These are phyloP conservation scores for Helicoverpa zea DNA, from an alignment of 1,140 invertebrate genomes.

Conservation along the genomic window DNA sequence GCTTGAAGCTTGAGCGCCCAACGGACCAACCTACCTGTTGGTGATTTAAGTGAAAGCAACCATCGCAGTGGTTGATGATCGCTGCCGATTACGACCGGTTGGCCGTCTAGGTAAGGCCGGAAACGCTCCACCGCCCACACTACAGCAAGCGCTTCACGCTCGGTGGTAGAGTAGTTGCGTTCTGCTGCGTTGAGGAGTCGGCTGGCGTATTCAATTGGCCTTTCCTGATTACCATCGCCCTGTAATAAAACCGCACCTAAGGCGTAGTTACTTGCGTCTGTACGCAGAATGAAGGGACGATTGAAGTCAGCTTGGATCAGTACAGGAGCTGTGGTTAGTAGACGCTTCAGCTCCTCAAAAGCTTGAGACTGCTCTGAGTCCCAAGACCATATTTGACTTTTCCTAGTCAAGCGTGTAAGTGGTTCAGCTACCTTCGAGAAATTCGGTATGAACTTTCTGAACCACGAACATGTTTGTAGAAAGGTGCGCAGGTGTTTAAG, in stretches of 20 bases:
- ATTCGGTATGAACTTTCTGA: conserved; percentile 73
- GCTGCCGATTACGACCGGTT: conserved; percentile 68
- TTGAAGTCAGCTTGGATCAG: too few species aligned
- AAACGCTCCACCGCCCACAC: conserved; percentile 81
- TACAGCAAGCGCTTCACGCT: conserved; percentile 83
- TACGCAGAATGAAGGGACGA: too few species aligned
- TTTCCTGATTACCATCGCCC: too few species aligned
- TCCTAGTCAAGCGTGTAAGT: conserved; percentile 70
- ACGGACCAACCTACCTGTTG: conserved; percentile 65
- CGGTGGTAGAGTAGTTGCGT: conserved; percentile 76
- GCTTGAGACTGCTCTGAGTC: too few species aligned
- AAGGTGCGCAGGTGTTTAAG: conserved; percentile 61
- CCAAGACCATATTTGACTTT: too few species aligned
- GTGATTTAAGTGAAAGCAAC: conserved; percentile 78
- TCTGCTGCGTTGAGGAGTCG: conserved; percentile 75
- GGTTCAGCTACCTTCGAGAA: conserved; percentile 75
- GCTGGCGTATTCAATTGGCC: conserved; percentile 80
- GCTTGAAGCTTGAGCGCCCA: conserved; percentile 48
- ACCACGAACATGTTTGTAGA: conserved; percentile 70
- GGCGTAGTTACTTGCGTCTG: too few species aligned
- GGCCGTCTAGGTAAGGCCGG: conserved; percentile 67
- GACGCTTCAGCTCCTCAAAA: too few species aligned
- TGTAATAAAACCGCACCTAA: too few species aligned
- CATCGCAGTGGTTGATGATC: conserved; percentile 84
- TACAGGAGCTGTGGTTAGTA: too few species aligned